Evolutionary conservation across 2,888 invertebrate genomes (phyloP).

Genomic region (Andrena bicolor): DNA sequence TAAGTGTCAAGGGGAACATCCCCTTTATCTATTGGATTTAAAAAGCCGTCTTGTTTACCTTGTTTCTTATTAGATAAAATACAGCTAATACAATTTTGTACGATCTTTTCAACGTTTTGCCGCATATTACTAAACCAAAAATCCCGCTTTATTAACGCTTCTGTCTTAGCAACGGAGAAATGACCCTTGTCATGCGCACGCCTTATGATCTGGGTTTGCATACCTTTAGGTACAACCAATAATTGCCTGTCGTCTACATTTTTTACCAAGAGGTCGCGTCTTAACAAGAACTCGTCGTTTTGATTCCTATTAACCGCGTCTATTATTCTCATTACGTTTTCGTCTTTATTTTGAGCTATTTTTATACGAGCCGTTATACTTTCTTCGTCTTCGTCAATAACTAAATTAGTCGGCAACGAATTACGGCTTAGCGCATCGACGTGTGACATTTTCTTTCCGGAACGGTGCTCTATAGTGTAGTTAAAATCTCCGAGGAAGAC

Average conservation of each 20-base stretch:
- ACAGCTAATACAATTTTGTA: neutral
- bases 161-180: neutral
- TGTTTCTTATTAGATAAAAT: neutral
- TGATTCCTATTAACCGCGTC: too few species aligned
- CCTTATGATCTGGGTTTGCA: conserved; percentile 1
- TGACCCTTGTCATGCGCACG: neutral
- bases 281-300: neutral
- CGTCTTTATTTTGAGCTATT: neutral
- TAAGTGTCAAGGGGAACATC: neutral
- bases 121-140: neutral
- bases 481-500: neutral
- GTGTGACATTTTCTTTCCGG: neutral
- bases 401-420: neutral
- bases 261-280: neutral
- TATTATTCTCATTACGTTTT: neutral
- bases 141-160: neutral
- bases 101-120: neutral
- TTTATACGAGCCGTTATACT: neutral
- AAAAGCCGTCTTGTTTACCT: conserved; percentile 2
- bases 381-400: neutral
- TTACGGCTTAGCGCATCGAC: conserved; percentile 1
- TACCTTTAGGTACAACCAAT: neutral
- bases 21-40: neutral
- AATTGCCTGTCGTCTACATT: neutral
- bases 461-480: neutral